These are phyloP conservation scores for Macrostomum lignano DNA, from an alignment of 1,140 invertebrate genomes.

Conservation along the genomic window DNA sequence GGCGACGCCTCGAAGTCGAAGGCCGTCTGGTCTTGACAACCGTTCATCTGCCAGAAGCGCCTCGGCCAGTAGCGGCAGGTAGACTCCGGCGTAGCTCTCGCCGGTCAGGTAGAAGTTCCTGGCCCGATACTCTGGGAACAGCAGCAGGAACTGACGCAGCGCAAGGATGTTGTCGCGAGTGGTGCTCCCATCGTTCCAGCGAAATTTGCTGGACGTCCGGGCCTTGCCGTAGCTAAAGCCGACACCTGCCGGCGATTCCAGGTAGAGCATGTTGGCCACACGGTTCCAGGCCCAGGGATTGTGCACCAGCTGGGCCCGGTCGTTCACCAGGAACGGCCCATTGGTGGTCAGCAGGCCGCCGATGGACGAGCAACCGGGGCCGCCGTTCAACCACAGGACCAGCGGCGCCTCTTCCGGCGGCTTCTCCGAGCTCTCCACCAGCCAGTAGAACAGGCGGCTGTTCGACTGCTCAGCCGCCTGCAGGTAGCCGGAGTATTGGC, in stretches of 20 bases:
- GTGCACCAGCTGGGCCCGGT: slow-evolving; percentile 16
- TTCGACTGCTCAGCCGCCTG: slow-evolving; percentile 12
- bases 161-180: slow-evolving; percentile 12
- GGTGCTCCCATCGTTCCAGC: too few relatives aligned
- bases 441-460: slow-evolving; percentile 21
- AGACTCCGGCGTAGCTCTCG: slow-evolving; percentile 29
- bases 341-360: slow-evolving; percentile 30
- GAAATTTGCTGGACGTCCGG: slow-evolving; percentile 24
- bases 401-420: slow-evolving; percentile 22
- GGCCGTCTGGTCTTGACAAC: too few relatives aligned
- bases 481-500: slow-evolving; percentile 21
- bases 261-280: slow-evolving; percentile 44
- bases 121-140: slow-evolving; percentile 21
- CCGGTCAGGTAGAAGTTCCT: slow-evolving; percentile 27
- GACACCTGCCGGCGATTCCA: slow-evolving; percentile 33
- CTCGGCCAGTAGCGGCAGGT: slow-evolving; percentile 15
- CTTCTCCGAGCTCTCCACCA: slow-evolving; percentile 1
- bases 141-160: slow-evolving; percentile 19
- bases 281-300: slow-evolving; percentile 10
- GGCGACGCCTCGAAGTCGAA: too few relatives aligned
- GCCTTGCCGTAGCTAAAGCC: slow-evolving; percentile 32
- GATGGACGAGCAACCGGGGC: slow-evolving; percentile 32
- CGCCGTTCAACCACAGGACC: slow-evolving; percentile 33
- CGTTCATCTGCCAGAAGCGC: background rate
- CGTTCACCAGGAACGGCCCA: slow-evolving; percentile 26